Evolutionary conservation across 2,888 invertebrate species (phyloP).

Genomic region (Beris morrisii): DNA sequence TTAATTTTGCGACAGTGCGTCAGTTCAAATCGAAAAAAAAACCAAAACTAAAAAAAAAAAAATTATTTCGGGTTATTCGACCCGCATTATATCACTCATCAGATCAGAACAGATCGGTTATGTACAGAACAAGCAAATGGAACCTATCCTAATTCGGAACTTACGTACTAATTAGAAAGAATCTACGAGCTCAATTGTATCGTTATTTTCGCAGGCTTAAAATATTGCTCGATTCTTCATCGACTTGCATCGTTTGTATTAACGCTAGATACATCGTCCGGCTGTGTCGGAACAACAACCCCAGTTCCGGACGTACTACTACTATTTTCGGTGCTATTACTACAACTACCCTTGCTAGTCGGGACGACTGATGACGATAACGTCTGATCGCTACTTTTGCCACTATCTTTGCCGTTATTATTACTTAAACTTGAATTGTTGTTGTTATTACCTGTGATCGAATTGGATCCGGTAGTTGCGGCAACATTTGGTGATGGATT

Average conservation of each 20-base stretch:
- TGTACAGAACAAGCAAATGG: too few species aligned
- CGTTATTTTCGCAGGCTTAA: too few species aligned
- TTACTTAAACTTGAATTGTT: conserved; percentile 29
- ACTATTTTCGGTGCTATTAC: background rate
- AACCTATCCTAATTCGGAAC: too few species aligned
- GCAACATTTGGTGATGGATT: conserved; percentile 11
- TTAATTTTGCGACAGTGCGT: too few species aligned
- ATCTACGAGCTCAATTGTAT: too few species aligned
- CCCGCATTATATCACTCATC: too few species aligned
- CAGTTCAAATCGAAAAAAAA: too few species aligned
- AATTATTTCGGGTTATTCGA: too few species aligned
- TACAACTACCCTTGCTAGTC: too few species aligned
- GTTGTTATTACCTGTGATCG: conserved; percentile 34
- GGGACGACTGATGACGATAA: background rate
- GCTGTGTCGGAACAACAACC: conserved; percentile 7
- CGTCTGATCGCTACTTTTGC: background rate
- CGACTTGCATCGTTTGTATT: conserved; percentile 37
- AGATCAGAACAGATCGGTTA: too few species aligned
- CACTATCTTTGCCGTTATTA: conserved; percentile 5
- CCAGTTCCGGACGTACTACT: conserved; percentile 26
- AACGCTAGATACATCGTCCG: conserved; percentile 34
- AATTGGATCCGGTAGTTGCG: conserved; percentile 15
- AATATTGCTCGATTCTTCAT: conserved; percentile 18
- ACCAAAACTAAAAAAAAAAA: too few species aligned
- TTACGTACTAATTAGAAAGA: too few species aligned